Conservation (phyloP, 2,888 invertebrate species). For the Coremacera marginata region DNA sequence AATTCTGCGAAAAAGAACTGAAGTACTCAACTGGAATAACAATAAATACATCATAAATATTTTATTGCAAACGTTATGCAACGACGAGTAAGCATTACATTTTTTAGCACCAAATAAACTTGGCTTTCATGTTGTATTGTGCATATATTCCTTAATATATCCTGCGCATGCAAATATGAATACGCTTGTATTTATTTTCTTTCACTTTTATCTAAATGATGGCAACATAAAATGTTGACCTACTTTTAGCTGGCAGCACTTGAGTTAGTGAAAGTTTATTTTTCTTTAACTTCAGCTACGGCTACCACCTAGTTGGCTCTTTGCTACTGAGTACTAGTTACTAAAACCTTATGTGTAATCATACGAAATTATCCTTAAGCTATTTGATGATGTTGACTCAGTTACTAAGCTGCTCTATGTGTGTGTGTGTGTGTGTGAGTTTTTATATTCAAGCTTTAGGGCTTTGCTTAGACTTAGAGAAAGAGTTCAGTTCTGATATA, state of each 20-base stretch:
- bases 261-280: neutral
- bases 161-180: neutral
- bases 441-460: too few species aligned
- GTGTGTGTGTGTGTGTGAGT: neutral
- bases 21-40: neutral
- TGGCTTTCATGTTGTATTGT: neutral
- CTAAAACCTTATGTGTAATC: neutral
- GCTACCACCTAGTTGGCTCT: neutral
- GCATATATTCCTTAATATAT: neutral
- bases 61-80: neutral
- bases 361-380: conserved; percentile 20
- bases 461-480: too few species aligned
- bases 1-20: neutral
- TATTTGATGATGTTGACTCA: neutral
- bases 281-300: neutral
- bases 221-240: conserved; percentile 25
- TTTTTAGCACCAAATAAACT: conserved; percentile 1
- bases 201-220: neutral
- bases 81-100: neutral
- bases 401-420: neutral
- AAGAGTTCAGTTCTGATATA: too few species aligned
- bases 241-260: conserved; percentile 17
- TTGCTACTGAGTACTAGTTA: neutral
- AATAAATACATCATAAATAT: conserved; percentile 4
- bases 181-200: neutral